These are phyloP conservation scores for Ceriagrion tenellum DNA, from an alignment of 2,888 invertebrate genomes.

Conservation along the genomic window DNA sequence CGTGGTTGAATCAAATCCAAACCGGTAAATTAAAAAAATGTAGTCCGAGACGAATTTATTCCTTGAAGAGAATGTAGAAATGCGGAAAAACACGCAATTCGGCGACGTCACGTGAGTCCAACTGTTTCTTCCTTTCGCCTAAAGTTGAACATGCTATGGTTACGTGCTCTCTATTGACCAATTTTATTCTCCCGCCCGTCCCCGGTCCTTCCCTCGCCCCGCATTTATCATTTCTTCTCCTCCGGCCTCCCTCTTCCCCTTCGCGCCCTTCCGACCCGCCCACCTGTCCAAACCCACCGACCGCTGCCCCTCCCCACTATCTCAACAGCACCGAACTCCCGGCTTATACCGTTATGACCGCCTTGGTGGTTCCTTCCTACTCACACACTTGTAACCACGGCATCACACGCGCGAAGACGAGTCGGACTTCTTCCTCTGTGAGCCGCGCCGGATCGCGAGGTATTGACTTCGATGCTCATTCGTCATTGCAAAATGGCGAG, in stretches of 20 bases:
- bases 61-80: background rate
- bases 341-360: slow-evolving; percentile 55
- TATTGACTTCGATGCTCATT: background rate
- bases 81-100: background rate
- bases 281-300: background rate
- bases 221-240: background rate
- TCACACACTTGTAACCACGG: background rate
- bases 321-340: slow-evolving; percentile 16
- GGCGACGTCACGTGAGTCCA: background rate
- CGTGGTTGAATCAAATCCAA: no score
- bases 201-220: background rate
- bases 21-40: background rate
- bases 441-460: background rate
- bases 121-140: background rate
- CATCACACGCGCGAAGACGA: background rate
- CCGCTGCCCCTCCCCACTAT: background rate
- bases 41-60: background rate
- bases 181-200: background rate
- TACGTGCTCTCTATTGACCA: background rate
- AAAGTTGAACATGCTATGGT: background rate
- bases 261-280: background rate
- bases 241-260: background rate
- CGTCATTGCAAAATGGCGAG: background rate
- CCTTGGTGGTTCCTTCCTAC: slow-evolving; percentile 58
- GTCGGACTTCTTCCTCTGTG: background rate